phyloP scores from a whole-genome alignment of 2,797 vertebrate species.

The Myioborus melanocephalus region DNA sequence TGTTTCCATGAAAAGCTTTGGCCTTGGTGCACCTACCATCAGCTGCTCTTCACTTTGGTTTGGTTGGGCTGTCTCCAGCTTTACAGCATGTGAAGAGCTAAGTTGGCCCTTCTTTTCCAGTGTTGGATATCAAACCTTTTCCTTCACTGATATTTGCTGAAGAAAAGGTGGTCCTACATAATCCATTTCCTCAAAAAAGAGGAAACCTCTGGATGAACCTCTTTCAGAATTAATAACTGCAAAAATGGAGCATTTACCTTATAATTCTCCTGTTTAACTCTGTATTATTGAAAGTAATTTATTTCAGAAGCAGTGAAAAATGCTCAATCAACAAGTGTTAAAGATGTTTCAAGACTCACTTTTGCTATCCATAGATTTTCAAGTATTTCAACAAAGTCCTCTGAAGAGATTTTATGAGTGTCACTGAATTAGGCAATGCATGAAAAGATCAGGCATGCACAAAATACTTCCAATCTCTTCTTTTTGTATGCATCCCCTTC shows the following conservation, averaged over 20 bases:
- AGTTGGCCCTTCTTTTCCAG: not conserved
- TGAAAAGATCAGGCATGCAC: not conserved
- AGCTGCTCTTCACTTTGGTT: not conserved
- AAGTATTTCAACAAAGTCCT: not conserved
- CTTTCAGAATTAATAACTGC: not conserved
- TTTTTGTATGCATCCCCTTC: not conserved
- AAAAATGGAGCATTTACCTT: not conserved
- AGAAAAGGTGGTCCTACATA: not conserved
- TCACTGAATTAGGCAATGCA: not conserved
- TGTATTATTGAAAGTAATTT: not conserved
- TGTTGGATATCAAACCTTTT: not conserved
- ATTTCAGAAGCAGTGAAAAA: not conserved
- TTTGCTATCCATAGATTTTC: not conserved
- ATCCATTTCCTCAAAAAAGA: not conserved
- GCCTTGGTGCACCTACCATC: not conserved
- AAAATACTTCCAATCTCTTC: not conserved
- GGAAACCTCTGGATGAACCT: not conserved
- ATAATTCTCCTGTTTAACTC: not conserved
- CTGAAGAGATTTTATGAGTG: not conserved
- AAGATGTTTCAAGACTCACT: not conserved
- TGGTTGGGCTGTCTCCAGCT: not conserved
- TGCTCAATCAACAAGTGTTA: not conserved
- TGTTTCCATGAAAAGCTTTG: not conserved
- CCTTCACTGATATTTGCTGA: not conserved
- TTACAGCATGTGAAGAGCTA: not conserved